A percentile compares a stretch with the other conserved stretches of the same genome.
Conservation (phyloP, 1,140 invertebrate species). For the Sarcophaga bullata region DNA sequence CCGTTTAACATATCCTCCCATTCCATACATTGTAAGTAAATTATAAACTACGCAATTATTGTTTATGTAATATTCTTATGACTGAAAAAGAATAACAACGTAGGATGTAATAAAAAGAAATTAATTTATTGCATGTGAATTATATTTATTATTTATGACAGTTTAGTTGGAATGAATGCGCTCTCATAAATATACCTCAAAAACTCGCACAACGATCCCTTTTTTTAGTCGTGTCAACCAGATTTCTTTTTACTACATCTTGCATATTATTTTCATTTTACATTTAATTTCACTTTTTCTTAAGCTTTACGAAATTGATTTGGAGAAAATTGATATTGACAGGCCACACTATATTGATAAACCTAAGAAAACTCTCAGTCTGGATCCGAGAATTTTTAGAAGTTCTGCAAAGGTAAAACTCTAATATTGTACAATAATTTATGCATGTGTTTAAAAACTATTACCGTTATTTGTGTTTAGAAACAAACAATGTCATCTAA, state of each 20-base stretch:
- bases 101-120: no score
- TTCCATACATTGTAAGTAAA: constrained; percentile 30
- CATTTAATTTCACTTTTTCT: constrained; percentile 9
- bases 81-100: no score
- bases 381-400: constrained; percentile 43
- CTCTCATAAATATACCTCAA: no score
- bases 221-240: no score
- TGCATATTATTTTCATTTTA: no score
- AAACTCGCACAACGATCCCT: no score
- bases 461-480: not conserved
- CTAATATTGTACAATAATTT: no score
- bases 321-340: constrained; percentile 20
- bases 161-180: no score
- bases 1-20: constrained; percentile 5
- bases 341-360: constrained; percentile 38
- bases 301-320: constrained; percentile 40
- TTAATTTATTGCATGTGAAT: no score
- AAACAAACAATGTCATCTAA: not conserved
- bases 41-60: not conserved
- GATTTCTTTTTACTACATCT: no score
- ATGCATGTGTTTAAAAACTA: not conserved
- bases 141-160: no score
- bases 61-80: not conserved
- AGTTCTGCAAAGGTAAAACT: constrained; percentile 34
- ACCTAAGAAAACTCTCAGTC: not conserved